Base-by-base conservation (phyloP, 1,140 invertebrate genomes). In the Vollenhovia emeryi region DNA sequence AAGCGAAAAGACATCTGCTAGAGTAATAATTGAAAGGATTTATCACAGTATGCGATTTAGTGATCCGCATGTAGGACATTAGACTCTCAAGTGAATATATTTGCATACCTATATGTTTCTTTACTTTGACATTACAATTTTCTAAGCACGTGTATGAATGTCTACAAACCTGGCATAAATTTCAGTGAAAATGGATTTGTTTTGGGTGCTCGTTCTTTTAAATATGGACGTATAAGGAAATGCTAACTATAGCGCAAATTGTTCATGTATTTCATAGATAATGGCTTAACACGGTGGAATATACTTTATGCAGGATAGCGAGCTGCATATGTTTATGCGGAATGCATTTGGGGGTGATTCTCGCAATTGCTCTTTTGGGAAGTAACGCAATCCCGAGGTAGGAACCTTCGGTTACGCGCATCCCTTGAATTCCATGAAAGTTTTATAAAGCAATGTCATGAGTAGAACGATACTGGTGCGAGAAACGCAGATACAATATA, bases 291-390 rank as follows among this genome's bases (percentile, higher is more conserved):
- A 40, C 33, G 36, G n/a, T 1, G 24, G 13, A 57, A 13, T 21
- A 36, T 55, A 73, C 1, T 73, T 82, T 45, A 82, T 24, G 1
- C 66, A 57, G 73, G 66, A 71, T 59, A 73, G 64, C 50, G 15
- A 71, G 24, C 18, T 48, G 50, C 78, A 71, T 73, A 73, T 73
- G 64, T 82, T 82, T 82, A 57, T 57, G n/a, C 36, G 24, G n/a
- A 71, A 71, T 82, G 50, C 66, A 82, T 73, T 59, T 48, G 78
- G 48, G 66, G 59, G 66, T 82, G 36, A 82, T 82, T 82, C 50
- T 43, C 50, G 50, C 52, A 59, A 82, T 82, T 73, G 78, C 66
- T 82, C 66, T 73, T 82, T 82, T 36, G 78, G 66, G 36, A 43
- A 57, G 78, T 43, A 71, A 73, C 50, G 66, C 36, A 71, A 57